These are phyloP conservation scores for Pogonocichla stellata DNA, from an alignment of 2,113 vertebrate species.

Conservation along the genomic window DNA sequence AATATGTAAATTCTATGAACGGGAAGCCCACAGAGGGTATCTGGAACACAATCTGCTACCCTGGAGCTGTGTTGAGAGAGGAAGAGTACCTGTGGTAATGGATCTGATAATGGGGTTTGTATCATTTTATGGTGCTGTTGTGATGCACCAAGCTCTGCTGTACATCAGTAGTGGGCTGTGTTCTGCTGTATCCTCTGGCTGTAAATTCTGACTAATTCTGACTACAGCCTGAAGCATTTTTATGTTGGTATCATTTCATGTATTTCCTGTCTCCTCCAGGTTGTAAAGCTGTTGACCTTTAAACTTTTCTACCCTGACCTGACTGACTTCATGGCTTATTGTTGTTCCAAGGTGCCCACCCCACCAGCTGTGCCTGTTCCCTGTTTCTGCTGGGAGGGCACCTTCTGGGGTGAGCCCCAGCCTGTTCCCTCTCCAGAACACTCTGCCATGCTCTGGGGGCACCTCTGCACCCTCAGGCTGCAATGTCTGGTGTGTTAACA, in stretches of 20 bases:
- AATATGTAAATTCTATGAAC: not conserved
- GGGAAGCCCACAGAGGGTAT: not conserved
- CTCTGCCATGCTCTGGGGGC: not conserved
- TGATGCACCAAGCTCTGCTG: not conserved
- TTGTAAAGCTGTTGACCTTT: not conserved
- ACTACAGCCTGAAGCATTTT: not conserved
- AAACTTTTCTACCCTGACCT: not conserved
- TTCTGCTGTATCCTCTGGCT: not conserved
- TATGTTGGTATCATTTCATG: not conserved
- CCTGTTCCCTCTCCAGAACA: not conserved
- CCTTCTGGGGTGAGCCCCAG: not conserved
- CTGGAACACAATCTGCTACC: not conserved
- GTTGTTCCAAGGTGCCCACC: not conserved
- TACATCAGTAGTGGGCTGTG: not conserved
- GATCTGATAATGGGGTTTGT: not conserved
- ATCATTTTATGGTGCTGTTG: not conserved
- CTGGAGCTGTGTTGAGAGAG: not conserved
- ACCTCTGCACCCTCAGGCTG: not conserved
- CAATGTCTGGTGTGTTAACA: accelerated
- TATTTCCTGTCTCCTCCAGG: not conserved
- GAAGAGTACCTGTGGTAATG: not conserved
- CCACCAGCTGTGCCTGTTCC: not conserved
- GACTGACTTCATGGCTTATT: not conserved
- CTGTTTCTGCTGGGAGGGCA: not conserved
- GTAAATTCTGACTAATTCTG: not conserved